These are phyloP conservation scores for Platichthys flesus DNA, from an alignment of 2,113 vertebrate genomes.

Conservation along the genomic window DNA sequence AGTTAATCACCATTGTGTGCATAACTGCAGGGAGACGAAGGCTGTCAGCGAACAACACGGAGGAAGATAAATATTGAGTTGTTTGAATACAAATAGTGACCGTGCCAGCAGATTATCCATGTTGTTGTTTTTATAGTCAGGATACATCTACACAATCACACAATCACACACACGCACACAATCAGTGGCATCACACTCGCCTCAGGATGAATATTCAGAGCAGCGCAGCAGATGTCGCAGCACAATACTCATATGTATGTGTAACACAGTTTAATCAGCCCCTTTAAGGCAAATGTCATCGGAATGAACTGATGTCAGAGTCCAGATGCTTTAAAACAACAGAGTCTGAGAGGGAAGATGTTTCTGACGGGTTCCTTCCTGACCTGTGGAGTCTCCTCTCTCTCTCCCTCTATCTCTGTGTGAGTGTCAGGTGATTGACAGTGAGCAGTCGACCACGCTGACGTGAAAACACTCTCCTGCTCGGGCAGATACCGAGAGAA, in stretches of 20 bases:
- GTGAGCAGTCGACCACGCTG: too few species aligned
- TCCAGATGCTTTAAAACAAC: too few species aligned
- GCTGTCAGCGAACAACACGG: conserved; percentile 26
- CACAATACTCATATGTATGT: background rate
- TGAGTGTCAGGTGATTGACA: too few species aligned
- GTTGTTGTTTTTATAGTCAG: conserved; percentile 42
- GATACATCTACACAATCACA: conserved; percentile 10
- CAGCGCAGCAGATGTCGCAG: too few species aligned
- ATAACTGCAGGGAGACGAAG: conserved; percentile 12
- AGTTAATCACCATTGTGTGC: conserved; percentile 34
- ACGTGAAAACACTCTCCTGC: conserved; percentile 20
- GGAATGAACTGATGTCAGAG: too few species aligned
- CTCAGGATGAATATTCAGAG: too few species aligned
- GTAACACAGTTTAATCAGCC: conserved; percentile 12
- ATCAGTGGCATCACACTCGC: too few species aligned
- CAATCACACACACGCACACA: background rate
- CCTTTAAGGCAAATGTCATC: conserved; percentile 1
- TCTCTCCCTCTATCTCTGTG: too few species aligned
- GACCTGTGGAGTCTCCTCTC: too few species aligned
- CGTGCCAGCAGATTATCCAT: conserved; percentile 35
- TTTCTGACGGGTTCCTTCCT: too few species aligned
- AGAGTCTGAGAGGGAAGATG: too few species aligned
- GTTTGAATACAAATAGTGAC: conserved; percentile 43
- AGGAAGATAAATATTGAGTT: conserved; percentile 47
- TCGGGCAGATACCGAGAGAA: conserved; percentile 45